Evolutionary conservation across 1,140 invertebrate genomes (phyloP).

Genomic region (Anastatus disparis): DNA sequence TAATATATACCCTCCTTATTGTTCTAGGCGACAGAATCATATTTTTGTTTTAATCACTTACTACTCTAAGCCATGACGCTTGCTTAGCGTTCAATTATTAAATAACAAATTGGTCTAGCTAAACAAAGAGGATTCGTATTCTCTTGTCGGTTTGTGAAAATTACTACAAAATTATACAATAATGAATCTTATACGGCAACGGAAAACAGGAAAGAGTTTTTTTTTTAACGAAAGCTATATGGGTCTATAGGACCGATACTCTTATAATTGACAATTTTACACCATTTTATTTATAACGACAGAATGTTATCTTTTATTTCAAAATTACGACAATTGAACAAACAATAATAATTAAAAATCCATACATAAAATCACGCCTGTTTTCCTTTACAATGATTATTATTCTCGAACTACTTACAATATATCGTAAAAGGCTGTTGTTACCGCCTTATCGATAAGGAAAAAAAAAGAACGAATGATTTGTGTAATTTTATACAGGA

Average conservation of each 20-base stretch:
- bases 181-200: conserved; percentile 33
- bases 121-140: conserved; percentile 45
- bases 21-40: conserved; percentile 39
- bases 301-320: background rate
- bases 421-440: conserved; percentile 11
- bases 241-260: conserved; percentile 30
- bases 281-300: conserved; percentile 10
- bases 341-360: conserved; percentile 15
- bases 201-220: conserved; percentile 39
- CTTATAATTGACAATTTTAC: conserved; percentile 39
- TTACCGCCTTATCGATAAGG: conserved; percentile 9
- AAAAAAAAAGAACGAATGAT: conserved; percentile 26
- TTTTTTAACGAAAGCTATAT: conserved; percentile 18
- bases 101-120: conserved; percentile 60
- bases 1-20: conserved; percentile 26
- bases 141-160: conserved; percentile 38
- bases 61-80: conserved; percentile 39
- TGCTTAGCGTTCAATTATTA: conserved; percentile 39
- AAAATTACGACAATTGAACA: conserved; percentile 17
- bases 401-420: conserved; percentile 17
- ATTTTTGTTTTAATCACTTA: conserved; percentile 29
- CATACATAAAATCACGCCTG: conserved; percentile 36
- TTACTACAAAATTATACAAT: conserved; percentile 35
- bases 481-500: conserved; percentile 27
- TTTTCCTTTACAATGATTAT: conserved; percentile 33